Percentiles rank a stretch among this genome's conserved stretches.
Conservation (phyloP, 2,797 vertebrate species). For the Yasuhikotakia modesta region DNA sequence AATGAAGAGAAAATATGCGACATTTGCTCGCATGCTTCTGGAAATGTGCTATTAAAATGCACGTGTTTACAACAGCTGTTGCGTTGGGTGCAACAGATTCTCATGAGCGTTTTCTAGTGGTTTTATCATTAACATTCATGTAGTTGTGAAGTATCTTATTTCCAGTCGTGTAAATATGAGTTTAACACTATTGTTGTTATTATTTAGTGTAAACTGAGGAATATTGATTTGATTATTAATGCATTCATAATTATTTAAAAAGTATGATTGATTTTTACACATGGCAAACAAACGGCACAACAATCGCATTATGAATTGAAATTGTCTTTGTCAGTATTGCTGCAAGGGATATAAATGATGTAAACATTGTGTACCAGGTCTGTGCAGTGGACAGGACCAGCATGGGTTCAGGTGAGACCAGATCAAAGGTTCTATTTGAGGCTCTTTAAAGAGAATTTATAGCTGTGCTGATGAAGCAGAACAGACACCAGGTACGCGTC, state of each 20-base stretch:
- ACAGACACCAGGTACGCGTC: constrained; percentile 10
- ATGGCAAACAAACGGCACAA: too few relatives aligned
- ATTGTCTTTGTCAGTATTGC: not conserved
- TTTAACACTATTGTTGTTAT: not conserved
- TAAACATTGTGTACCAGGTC: not conserved
- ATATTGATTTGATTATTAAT: too few relatives aligned
- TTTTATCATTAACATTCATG: constrained; percentile 27
- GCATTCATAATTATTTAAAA: too few relatives aligned
- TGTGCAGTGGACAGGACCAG: not conserved
- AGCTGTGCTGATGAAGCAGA: constrained; percentile 21
- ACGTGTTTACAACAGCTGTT: constrained; percentile 8
- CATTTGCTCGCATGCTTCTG: constrained; percentile 26
- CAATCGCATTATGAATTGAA: too few relatives aligned
- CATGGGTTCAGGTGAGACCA: constrained; percentile 15
- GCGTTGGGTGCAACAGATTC: constrained; percentile 11
- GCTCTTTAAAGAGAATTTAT: constrained; percentile 16
- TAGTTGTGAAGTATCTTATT: not conserved
- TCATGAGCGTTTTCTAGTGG: not conserved
- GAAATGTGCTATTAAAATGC: constrained; percentile 17
- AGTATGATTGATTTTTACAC: too few relatives aligned
- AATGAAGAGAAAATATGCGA: constrained; percentile 59
- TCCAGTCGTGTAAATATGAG: not conserved
- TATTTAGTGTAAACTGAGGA: not conserved
- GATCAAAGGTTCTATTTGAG: not conserved
- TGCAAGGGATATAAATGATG: not conserved